Base-by-base conservation (phyloP, 2,888 invertebrate species). In the Eristalis intricaria region DNA sequence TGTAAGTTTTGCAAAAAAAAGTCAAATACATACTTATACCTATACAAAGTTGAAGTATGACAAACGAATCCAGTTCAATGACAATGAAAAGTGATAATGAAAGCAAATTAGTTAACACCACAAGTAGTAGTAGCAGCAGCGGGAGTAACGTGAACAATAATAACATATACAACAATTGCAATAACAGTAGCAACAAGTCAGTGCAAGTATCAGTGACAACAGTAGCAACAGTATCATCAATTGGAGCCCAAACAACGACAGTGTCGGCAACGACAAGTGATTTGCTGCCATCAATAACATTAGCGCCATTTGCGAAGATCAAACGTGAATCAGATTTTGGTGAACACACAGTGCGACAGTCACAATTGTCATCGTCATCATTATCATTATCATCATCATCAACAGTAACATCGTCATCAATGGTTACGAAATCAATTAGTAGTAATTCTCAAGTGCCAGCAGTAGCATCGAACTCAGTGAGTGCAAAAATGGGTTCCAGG, bases 401-500 rank as follows among this genome's bases (percentile, higher is more conserved):
- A 22, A 22, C 58, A 63, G 58, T 69, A 56, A 64, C 75, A 40
- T 56, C 84, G 29, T 43, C 73, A 73, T 75, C 84, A 80, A 73
- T 84, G 83, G 73, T 84, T 84, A 84, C 78, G 70, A 83, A 84
- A 79, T 75, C 83, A 76, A 61, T 70, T 74, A 82, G 50, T 85
- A 83, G 79, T 56, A 89, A 86, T 88, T 88, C 88, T 68, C 88
- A 89, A 89, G 88, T 88, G 88, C 88, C 89, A 86, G 61, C 71
- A 83, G 69, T 81, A 38, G 88, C 71, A 81, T 43, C 80, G 71
- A 76, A 78, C 29, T 88, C 89, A 80, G 90, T 90, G 88, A 92
- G 91, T 83, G 91, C 92, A 65, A 93, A 94, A 90, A 96, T 97
- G 94, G 97, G 97, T 84, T 97, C 97, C 89, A 95, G 97, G 89